A percentile compares a stretch with the other conserved stretches of the same genome.
Conservation (phyloP, 2,888 invertebrate genomes). For the Agrotis clavis region DNA sequence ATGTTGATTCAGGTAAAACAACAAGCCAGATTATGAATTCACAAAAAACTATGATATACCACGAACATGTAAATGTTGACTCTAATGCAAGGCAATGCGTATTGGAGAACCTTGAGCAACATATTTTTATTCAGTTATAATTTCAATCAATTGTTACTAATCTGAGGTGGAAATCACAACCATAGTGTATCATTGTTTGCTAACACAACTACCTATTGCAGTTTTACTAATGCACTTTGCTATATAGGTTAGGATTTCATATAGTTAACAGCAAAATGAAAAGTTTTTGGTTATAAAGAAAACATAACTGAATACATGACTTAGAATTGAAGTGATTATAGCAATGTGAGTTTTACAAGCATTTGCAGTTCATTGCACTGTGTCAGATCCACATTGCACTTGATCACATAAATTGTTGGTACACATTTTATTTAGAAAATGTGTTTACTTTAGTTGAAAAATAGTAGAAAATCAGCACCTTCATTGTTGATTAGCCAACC, state of each 20-base stretch:
- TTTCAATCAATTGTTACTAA: neutral
- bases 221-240: conserved; percentile 1
- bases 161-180: neutral
- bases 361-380: neutral
- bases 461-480: conserved; percentile 7
- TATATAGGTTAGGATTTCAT: conserved; percentile 4
- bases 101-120: conserved; percentile 2
- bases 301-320: too few relatives aligned
- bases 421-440: neutral
- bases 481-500: conserved; percentile 9
- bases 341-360: neutral
- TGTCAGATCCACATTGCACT: neutral
- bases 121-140: neutral
- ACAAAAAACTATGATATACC: neutral
- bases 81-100: neutral
- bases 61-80: neutral
- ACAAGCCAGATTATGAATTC: neutral
- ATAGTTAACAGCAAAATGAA: neutral
- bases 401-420: neutral
- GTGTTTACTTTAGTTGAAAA: neutral
- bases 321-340: too few relatives aligned
- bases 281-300: conserved; percentile 7
- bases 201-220: neutral
- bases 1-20: neutral
- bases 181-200: neutral